phyloP scores from a whole-genome alignment of 2,797 vertebrate genomes.

The Melanotaenia boesemani region DNA sequence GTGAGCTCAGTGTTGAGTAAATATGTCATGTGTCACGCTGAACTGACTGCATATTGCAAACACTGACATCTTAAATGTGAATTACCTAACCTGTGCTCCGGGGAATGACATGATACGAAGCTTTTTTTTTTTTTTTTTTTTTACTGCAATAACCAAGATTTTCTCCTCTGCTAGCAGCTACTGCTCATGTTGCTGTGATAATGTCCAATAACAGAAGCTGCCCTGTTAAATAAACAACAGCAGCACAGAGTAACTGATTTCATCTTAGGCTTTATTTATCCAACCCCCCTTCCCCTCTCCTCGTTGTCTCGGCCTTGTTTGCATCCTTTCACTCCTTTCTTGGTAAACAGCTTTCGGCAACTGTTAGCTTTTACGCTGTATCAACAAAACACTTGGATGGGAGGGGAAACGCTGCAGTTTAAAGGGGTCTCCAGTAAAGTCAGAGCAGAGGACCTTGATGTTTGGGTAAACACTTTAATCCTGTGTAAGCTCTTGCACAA shows the following conservation, averaged over 20 bases:
- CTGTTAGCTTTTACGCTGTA: conserved; percentile 65
- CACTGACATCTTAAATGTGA: conserved; percentile 24
- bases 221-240: conserved; percentile 43
- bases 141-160: conserved; percentile 3
- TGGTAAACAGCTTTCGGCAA: conserved; percentile 54
- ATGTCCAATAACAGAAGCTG: conserved; percentile 43
- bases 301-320: conserved; percentile 61
- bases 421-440: conserved; percentile 59
- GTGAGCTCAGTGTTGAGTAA: conserved; percentile 16
- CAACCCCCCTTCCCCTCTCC: conserved; percentile 23
- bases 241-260: conserved; percentile 38
- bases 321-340: conserved; percentile 48
- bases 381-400: conserved; percentile 64
- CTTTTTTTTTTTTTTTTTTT: neutral
- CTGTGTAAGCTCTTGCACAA: conserved; percentile 75
- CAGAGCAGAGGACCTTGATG: conserved; percentile 72
- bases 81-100: neutral
- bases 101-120: neutral
- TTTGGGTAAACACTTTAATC: conserved; percentile 84
- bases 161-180: conserved; percentile 4
- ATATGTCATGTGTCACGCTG: conserved; percentile 29
- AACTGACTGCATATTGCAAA: conserved; percentile 4
- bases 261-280: conserved; percentile 54
- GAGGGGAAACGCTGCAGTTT: conserved; percentile 36
- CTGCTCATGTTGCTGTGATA: conserved; percentile 25